phyloP scores from a whole-genome alignment of 2,113 vertebrate species.

The Tachysurus vachellii region DNA sequence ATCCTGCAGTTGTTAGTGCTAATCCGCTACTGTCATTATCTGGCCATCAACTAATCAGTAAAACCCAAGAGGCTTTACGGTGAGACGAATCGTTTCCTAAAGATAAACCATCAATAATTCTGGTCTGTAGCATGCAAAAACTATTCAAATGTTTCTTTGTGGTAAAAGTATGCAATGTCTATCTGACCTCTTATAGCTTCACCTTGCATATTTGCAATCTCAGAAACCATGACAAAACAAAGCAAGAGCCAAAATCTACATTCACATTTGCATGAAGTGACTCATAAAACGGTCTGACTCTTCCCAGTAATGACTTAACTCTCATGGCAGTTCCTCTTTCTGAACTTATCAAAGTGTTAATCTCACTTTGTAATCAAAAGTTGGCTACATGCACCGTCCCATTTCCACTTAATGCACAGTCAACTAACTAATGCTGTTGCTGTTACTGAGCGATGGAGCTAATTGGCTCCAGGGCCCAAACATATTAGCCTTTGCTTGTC shows the following conservation, averaged over 20 bases:
- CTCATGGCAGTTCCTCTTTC: slow-evolving; percentile 56
- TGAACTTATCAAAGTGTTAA: slow-evolving; percentile 17
- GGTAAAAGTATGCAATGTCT: not conserved
- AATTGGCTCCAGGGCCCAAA: slow-evolving; percentile 51
- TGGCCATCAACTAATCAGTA: slow-evolving; percentile 50
- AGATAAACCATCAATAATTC: slow-evolving; percentile 28
- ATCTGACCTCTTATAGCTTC: not conserved
- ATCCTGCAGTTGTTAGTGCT: slow-evolving; percentile 33
- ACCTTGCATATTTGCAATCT: not conserved
- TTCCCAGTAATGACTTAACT: slow-evolving; percentile 39
- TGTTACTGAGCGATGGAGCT: slow-evolving; percentile 25
- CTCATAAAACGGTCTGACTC: slow-evolving; percentile 36
- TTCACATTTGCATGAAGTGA: slow-evolving; percentile 50
- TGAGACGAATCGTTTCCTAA: slow-evolving; percentile 30
- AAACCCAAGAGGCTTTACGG: slow-evolving; percentile 15
- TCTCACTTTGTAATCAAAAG: slow-evolving; percentile 39
- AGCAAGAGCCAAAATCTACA: slow-evolving; percentile 14
- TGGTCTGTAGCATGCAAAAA: not conserved
- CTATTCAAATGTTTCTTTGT: not conserved
- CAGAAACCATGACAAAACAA: slow-evolving; percentile 34
- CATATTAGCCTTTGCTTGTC: slow-evolving; percentile 18
- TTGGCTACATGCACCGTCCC: slow-evolving; percentile 2
- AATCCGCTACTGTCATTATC: slow-evolving; percentile 41
- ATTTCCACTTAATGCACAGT: not conserved
- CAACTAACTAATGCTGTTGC: not conserved